Evolutionary conservation across 2,797 vertebrate species (phyloP), one percentile per base, ranked within the genome.

Genomic region (Perodicticus potto): DNA sequence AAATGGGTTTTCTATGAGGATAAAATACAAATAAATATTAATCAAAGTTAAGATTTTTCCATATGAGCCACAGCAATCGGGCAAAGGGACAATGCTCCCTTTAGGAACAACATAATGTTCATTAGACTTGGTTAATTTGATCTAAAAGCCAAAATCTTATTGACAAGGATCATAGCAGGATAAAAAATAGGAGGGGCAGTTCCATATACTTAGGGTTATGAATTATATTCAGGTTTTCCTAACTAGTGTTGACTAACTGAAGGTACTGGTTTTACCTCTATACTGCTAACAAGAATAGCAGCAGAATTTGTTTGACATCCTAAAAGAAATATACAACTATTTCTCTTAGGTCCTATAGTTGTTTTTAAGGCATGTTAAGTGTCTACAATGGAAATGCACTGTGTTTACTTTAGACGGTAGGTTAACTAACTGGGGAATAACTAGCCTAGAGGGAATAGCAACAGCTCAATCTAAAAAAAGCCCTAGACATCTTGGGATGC

Each of bases 351-450:
- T 59, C 13, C 65, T 86, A 43, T 2, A 70, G 80, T 89, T 97
- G 93, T 96, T 97, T 97, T 93, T 77, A 96, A 96, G 94, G 86
- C 77, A 93, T n/a, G 70, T 67, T 76, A 69, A 88, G 57, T 27
- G 32, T 87, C 85, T 93, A 93, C 97, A 93, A 94, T 97, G 97
- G 97, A 97, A 98, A 97, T 93, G 97, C 94, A 96, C 93, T 70
- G 74, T 97, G 97, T 97, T 98, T 98, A 98, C 97, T 95, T 96
- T 77, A 97, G 78, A 96, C 19, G 16, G 57, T 40, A 93, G 70
- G 82, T 70, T 91, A 95, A 89, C 94, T 13, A 97, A 96, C 78
- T 94, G 93, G 97, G 97, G 96, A 98, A 92, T 98, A 97, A 97
- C 87, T 96, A 76, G 89, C 80, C 97, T 72, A 85, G 85, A 95